These are phyloP conservation scores for Danaus plexippus DNA, from an alignment of 1,140 invertebrate genomes.

Conservation along the genomic window DNA sequence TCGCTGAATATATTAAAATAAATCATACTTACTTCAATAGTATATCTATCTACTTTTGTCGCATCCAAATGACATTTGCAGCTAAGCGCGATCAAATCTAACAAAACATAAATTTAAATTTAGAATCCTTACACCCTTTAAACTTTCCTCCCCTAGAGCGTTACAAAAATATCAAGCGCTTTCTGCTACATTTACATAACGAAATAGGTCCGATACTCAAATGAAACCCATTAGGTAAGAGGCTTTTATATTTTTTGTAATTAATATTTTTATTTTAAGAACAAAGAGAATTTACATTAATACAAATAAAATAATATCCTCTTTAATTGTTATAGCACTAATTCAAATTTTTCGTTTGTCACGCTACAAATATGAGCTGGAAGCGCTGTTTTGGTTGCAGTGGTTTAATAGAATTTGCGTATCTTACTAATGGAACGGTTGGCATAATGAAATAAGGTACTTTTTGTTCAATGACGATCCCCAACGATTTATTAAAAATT, in stretches of 20 bases:
- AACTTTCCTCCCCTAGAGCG: conserved; percentile 33
- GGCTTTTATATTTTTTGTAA: too few species aligned
- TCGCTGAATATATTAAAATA: conserved; percentile 23
- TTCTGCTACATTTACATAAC: conserved; percentile 10
- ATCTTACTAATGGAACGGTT: conserved; percentile 58
- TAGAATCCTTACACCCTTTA: conserved; percentile 57
- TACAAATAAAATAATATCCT: too few species aligned
- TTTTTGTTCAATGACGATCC: conserved; percentile 44
- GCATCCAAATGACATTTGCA: conserved; percentile 44
- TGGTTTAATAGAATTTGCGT: conserved; percentile 57
- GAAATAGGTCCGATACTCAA: too few species aligned
- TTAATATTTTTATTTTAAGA: too few species aligned
- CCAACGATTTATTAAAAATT: conserved; percentile 51
- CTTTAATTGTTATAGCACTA: too few species aligned
- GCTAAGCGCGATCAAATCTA: conserved; percentile 64
- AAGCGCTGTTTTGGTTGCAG: conserved; percentile 30
- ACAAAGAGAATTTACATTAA: too few species aligned
- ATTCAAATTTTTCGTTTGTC: too few species aligned
- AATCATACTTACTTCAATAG: conserved; percentile 55
- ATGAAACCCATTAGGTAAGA: too few species aligned
- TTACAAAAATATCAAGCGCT: conserved; percentile 39
- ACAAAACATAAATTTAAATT: conserved; percentile 69
- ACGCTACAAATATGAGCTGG: conserved; percentile 3
- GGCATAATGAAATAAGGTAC: conserved; percentile 60
- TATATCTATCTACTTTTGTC: conserved; percentile 30